These are phyloP conservation scores for Scolopax rusticola DNA, from an alignment of 2,797 vertebrate species.

Conservation along the genomic window DNA sequence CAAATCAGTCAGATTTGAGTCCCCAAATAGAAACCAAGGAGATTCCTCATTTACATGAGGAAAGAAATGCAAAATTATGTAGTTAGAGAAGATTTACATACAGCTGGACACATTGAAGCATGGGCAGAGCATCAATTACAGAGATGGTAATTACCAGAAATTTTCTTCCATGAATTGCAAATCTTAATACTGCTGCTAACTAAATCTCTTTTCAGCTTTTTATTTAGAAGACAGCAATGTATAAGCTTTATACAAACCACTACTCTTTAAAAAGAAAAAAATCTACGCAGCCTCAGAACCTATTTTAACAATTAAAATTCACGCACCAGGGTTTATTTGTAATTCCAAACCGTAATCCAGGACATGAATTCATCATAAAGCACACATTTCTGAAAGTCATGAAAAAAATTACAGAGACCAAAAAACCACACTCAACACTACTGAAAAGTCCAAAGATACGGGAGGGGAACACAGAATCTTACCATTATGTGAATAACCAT, in stretches of 20 bases:
- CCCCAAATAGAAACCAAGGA: neutral
- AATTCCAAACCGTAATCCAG: neutral
- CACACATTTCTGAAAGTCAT: neutral
- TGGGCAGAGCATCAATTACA: conserved; percentile 9
- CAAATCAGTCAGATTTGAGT: neutral
- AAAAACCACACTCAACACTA: neutral
- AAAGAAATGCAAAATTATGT: conserved; percentile 37
- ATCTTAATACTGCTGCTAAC: neutral
- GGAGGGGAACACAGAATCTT: neutral
- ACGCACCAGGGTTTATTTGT: neutral
- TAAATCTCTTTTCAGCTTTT: neutral
- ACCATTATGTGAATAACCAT: neutral
- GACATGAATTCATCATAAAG: neutral
- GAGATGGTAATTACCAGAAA: neutral
- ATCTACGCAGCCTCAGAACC: neutral
- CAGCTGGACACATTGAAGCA: conserved; percentile 21
- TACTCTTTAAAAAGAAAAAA: neutral
- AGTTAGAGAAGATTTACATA: conserved; percentile 53
- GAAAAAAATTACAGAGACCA: neutral
- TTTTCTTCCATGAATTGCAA: conserved; percentile 8
- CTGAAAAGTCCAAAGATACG: neutral
- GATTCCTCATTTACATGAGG: conserved; percentile 31
- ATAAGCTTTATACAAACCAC: neutral
- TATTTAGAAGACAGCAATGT: neutral
- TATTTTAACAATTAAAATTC: neutral